These are phyloP conservation scores for Temnothorax nylanderi DNA, from an alignment of 1,140 invertebrate genomes.

Conservation along the genomic window DNA sequence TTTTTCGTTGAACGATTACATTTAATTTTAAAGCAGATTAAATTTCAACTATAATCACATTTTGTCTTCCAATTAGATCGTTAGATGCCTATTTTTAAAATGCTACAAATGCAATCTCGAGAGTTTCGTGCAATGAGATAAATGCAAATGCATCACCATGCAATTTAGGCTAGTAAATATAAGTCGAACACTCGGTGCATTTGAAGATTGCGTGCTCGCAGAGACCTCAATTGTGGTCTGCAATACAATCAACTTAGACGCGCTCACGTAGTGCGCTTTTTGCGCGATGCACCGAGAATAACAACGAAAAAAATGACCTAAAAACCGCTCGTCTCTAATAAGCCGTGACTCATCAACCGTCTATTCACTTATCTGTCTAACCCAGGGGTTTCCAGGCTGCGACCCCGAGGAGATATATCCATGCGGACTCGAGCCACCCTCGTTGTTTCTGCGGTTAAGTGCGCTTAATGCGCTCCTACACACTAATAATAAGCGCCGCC, in stretches of 20 bases:
- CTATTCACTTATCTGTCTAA: conserved; percentile 74
- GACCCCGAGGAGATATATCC: conserved; percentile 61
- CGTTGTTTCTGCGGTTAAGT: conserved; percentile 30
- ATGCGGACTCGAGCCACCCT: conserved; percentile 60
- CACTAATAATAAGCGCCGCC: not conserved
- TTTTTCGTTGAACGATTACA: not conserved
- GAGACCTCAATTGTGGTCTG: conserved; percentile 26
- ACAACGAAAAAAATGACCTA: conserved; percentile 61
- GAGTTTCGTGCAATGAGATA: not conserved
- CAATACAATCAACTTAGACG: conserved; percentile 47
- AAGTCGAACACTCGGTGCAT: not conserved
- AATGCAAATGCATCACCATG: not conserved
- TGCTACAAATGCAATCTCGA: not conserved
- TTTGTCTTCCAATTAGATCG: not conserved
- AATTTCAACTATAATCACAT: not conserved
- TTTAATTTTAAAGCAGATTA: not conserved
- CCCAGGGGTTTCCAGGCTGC: conserved; percentile 69
- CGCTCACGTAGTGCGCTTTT: conserved; percentile 29
- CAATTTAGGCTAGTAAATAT: not conserved
- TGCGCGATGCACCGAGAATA: conserved; percentile 28
- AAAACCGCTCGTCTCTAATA: conserved; percentile 66
- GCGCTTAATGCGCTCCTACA: conserved; percentile 48
- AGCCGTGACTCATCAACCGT: conserved; percentile 66
- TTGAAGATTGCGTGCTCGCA: conserved; percentile 29
- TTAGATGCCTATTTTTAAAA: conserved; percentile 10